These are phyloP conservation scores for Tragopan temminckii DNA, from an alignment of 2,797 vertebrate species.

Conservation along the genomic window DNA sequence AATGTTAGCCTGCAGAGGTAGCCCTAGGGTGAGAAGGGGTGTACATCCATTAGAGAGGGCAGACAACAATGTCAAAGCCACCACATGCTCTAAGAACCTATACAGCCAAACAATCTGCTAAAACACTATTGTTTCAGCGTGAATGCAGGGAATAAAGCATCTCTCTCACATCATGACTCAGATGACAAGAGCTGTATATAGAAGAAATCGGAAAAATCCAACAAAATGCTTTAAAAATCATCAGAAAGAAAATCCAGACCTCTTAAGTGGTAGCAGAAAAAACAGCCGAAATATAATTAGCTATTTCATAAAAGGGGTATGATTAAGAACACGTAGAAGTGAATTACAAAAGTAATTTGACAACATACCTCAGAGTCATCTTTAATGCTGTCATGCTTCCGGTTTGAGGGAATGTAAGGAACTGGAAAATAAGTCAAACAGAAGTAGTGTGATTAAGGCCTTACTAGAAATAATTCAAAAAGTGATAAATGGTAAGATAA, in stretches of 20 bases:
- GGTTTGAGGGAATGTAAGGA: slow-evolving; percentile 89
- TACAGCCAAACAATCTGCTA: background rate
- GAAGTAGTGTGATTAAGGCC: background rate
- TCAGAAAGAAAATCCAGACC: background rate
- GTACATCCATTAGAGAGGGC: slow-evolving; percentile 10
- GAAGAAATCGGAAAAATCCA: background rate
- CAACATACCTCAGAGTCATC: slow-evolving; percentile 91
- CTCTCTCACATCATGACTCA: background rate
- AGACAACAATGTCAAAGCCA: slow-evolving; percentile 24
- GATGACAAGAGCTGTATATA: background rate
- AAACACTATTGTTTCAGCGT: background rate
- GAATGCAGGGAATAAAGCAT: background rate
- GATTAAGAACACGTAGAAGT: background rate
- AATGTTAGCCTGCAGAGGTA: background rate
- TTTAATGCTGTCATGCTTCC: slow-evolving; percentile 90
- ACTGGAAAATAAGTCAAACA: slow-evolving; percentile 80
- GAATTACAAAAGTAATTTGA: background rate
- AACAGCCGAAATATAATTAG: background rate
- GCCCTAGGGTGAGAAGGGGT: slow-evolving; percentile 10
- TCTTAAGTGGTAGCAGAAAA: background rate
- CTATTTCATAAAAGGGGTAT: background rate
- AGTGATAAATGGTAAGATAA: background rate
- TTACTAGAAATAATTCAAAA: background rate
- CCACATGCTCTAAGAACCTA: background rate
- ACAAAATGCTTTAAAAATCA: background rate